Evolutionary conservation across 2,113 vertebrate species (phyloP).

Genomic region (Glaucomys volans): DNA sequence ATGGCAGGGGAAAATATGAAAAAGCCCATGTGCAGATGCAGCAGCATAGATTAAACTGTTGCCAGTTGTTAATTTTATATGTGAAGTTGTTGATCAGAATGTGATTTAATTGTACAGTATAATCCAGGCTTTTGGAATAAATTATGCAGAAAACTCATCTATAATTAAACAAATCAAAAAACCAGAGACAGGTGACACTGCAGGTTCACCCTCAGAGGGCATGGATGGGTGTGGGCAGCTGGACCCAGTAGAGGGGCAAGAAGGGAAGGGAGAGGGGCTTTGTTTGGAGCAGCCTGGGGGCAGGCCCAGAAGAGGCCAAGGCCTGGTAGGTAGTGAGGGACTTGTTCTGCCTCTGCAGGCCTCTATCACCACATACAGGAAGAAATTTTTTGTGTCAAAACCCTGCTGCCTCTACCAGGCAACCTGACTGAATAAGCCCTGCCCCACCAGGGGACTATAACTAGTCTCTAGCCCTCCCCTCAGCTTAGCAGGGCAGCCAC

Average conservation of each 20-base stretch:
- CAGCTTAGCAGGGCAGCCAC: background rate
- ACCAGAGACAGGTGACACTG: constrained; percentile 44
- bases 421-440: background rate
- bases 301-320: background rate
- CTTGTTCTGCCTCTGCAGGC: background rate
- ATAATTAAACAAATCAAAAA: constrained; percentile 83
- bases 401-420: background rate
- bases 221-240: constrained; percentile 33
- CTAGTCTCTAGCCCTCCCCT: background rate
- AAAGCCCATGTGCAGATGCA: background rate
- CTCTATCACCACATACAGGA: background rate
- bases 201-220: constrained; percentile 68
- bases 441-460: background rate
- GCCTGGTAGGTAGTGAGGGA: background rate
- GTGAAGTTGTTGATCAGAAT: constrained; percentile 79
- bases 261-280: background rate
- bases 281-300: background rate
- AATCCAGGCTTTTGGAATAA: constrained; percentile 76
- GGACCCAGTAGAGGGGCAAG: constrained; percentile 35
- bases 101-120: constrained; percentile 78
- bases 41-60: constrained; percentile 76
- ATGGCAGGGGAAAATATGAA: background rate
- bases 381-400: background rate
- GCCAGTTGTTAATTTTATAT: constrained; percentile 82
- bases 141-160: constrained; percentile 78